Percentiles rank a stretch among this genome's conserved stretches.
Evolutionary conservation across 2,113 vertebrate genomes (phyloP).

Genomic region (Nematolebias whitei): DNA sequence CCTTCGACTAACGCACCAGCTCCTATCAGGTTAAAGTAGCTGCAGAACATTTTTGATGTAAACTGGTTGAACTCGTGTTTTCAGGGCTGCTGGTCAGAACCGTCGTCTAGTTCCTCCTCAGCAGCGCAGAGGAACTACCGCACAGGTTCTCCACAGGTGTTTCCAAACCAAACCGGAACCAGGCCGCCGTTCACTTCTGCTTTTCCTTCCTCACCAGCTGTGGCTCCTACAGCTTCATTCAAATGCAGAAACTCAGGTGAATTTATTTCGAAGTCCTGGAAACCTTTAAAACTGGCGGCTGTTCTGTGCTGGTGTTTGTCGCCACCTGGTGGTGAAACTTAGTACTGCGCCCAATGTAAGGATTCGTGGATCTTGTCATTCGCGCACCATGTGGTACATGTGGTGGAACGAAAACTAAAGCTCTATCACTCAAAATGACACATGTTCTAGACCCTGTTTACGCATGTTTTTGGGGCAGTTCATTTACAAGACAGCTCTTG

Average conservation of each 20-base stretch:
- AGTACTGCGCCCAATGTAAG: background rate
- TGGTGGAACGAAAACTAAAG: background rate
- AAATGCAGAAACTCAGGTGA: conserved; percentile 1
- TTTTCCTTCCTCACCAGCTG: conserved; percentile 33
- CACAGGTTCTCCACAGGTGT: conserved; percentile 69
- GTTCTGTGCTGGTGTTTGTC: conserved; percentile 14
- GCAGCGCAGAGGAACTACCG: conserved; percentile 48
- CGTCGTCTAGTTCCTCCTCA: conserved; percentile 33
- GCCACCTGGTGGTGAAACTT: conserved; percentile 51
- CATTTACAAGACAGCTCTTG: too few relatives aligned
- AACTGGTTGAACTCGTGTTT: background rate
- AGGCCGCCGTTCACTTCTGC: conserved; percentile 42
- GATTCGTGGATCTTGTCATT: too few relatives aligned
- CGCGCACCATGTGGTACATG: too few relatives aligned
- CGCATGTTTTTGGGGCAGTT: too few relatives aligned
- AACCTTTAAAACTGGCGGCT: background rate
- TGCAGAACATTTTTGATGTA: too few relatives aligned
- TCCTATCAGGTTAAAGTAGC: background rate
- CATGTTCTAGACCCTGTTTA: too few relatives aligned
- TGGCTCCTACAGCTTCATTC: too few relatives aligned
- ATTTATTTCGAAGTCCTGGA: conserved; percentile 1
- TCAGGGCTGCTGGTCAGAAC: conserved; percentile 1
- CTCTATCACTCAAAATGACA: too few relatives aligned
- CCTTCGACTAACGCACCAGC: conserved; percentile 8
- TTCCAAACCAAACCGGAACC: conserved; percentile 49